Base-by-base conservation (phyloP, 2,113 vertebrate species). In the Struthio camelus region DNA sequence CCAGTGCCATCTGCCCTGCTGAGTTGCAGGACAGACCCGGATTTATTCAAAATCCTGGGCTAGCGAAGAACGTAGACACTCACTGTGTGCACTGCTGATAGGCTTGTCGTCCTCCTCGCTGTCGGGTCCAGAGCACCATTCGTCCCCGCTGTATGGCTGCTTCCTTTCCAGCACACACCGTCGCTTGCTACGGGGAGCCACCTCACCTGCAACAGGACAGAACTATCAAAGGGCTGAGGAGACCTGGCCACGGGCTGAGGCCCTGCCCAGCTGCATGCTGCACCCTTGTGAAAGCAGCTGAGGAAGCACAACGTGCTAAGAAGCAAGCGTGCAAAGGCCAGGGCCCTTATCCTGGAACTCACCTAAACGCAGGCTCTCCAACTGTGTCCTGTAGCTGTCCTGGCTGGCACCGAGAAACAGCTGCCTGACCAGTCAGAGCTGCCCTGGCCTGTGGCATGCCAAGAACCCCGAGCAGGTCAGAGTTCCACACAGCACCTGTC, bases 91-190 rank as follows among this genome's bases (percentile, higher is more conserved):
- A 38, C 98, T 97, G 93, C 98, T 96, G 44, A 98, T 97, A 30
- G 98, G 98, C 97, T 99, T 99, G 97, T 99, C 99, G 4, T 99
- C 99, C 14, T 99, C 99, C 90, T 99, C 99, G 2, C 99, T 99
- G 97, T 99, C 99, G 0, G 99, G 99, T 24, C 99, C 99, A 6
- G 99, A 99, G 96, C 99, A 99, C 99, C 99, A 99, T 89, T 99
- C 99, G 90, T 99, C 99, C 51, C 99, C 99, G 1, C 99, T 99
- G 95, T 99, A 99, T 0, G 99, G 99, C 98, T 99, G 99, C 94
- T 99, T 99, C 98, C 99, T 98, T 87, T 99, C 99, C 97, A 99
- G 97, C 89, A 99, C 99, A 36, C 99, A 99, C 36, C 99, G 98
- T 6, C 99, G 98, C 97, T 99, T 99, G 85, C 99, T 99, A 30